These are phyloP conservation scores for Gallirallus australis DNA, from an alignment of 2,797 vertebrate genomes.

Conservation along the genomic window DNA sequence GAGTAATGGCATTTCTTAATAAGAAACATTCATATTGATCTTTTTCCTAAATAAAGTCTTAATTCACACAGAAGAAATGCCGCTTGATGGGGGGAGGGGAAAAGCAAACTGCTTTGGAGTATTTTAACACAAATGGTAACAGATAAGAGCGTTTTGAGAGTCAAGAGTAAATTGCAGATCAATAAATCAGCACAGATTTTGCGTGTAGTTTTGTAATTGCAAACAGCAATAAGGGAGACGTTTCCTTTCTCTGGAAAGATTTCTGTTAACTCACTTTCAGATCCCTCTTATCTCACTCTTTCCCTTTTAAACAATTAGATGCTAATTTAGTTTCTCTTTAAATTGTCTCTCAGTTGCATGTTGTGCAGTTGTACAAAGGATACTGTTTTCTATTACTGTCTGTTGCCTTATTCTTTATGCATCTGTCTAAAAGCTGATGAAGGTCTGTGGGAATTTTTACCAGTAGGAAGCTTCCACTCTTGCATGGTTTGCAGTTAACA, in stretches of 20 bases:
- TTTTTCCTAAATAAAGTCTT: neutral
- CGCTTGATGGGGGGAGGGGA: neutral
- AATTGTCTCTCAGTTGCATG: neutral
- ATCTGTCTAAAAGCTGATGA: neutral
- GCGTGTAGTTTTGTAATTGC: neutral
- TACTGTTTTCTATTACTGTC: neutral
- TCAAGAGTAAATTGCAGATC: neutral
- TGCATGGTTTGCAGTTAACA: neutral
- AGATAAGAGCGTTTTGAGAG: neutral
- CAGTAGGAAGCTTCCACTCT: neutral
- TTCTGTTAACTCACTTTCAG: neutral
- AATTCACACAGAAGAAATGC: neutral
- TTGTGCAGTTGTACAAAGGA: neutral
- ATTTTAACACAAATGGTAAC: neutral
- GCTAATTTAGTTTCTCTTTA: conserved; percentile 6
- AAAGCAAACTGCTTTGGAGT: neutral
- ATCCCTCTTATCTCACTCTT: neutral
- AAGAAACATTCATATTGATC: neutral
- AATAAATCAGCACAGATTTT: neutral
- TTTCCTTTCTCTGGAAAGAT: neutral
- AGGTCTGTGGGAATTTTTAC: neutral
- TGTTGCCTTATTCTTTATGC: neutral
- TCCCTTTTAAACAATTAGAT: neutral
- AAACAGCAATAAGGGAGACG: neutral
- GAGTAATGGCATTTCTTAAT: neutral